Conservation (phyloP, 2,797 vertebrate genomes). For the Lacerta viridis region DNA sequence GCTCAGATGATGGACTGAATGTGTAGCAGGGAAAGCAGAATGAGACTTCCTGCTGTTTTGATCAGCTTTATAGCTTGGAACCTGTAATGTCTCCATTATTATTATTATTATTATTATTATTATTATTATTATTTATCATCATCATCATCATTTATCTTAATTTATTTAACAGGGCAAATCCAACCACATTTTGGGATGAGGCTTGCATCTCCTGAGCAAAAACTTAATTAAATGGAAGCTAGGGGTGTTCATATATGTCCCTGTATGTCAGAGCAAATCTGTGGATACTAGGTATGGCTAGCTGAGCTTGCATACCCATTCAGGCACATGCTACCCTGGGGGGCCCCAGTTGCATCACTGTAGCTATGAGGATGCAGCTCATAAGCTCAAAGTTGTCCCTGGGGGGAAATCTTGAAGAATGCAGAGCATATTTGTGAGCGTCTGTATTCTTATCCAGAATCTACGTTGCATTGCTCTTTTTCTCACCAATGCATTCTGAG, state of each 20-base stretch:
- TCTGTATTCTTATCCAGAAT: background rate
- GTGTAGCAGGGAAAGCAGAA: background rate
- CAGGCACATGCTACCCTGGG: background rate
- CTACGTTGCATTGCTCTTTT: constrained; percentile 22
- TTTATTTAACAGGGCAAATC: constrained; percentile 21
- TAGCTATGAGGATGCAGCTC: background rate
- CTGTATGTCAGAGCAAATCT: background rate
- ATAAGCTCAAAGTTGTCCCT: background rate
- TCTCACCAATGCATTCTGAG: constrained; percentile 13
- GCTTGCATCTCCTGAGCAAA: constrained; percentile 1
- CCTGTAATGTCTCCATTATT: background rate
- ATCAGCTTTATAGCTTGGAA: background rate
- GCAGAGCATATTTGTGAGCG: background rate
- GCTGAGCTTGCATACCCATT: background rate
- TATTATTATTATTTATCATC: too few species aligned
- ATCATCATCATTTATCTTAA: background rate
- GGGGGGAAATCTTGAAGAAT: background rate
- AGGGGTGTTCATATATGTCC: background rate
- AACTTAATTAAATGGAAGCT: constrained; percentile 5
- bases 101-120: too few species aligned
- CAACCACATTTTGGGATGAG: constrained; percentile 5
- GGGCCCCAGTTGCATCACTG: background rate
- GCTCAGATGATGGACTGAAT: background rate
- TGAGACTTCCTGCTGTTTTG: background rate
- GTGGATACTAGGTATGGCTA: background rate